Percentiles rank a stretch among this genome's conserved stretches.
Conservation (phyloP, 2,888 invertebrate species). For the Dynastes hyllus region DNA sequence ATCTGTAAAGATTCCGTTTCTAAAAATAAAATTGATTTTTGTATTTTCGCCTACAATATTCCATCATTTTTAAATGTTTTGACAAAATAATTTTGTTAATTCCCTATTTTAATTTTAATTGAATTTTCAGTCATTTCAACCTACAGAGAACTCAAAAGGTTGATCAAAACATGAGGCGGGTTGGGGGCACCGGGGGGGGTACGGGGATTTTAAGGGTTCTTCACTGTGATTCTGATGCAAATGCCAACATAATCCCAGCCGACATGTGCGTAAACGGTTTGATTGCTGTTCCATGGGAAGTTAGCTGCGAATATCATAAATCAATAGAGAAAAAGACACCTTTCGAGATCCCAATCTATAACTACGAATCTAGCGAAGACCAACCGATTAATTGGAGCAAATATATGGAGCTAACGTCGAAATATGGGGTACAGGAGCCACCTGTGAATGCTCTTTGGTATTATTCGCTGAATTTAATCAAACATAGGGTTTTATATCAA, state of each 20-base stretch:
- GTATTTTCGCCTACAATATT: too few relatives aligned
- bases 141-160: conserved; percentile 81
- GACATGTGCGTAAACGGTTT: conserved; percentile 88
- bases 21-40: background rate
- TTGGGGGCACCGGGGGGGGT: conserved; percentile 82
- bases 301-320: conserved; percentile 21
- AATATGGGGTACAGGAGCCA: conserved; percentile 75
- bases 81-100: too few relatives aligned
- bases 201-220: conserved; percentile 78
- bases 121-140: conserved; percentile 75
- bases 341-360: conserved; percentile 81
- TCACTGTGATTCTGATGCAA: conserved; percentile 72
- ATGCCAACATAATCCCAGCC: conserved; percentile 81
- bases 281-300: conserved; percentile 84
- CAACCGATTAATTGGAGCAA: conserved; percentile 88
- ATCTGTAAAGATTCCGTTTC: background rate
- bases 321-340: background rate
- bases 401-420: conserved; percentile 75
- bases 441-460: conserved; percentile 81
- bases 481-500: conserved; percentile 74
- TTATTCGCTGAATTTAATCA: conserved; percentile 79
- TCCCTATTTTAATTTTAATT: too few relatives aligned
- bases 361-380: conserved; percentile 88
- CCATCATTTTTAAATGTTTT: too few relatives aligned
- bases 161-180: conserved; percentile 96